Conservation (phyloP, 2,797 vertebrate species). For the Eremophila alpestris region DNA sequence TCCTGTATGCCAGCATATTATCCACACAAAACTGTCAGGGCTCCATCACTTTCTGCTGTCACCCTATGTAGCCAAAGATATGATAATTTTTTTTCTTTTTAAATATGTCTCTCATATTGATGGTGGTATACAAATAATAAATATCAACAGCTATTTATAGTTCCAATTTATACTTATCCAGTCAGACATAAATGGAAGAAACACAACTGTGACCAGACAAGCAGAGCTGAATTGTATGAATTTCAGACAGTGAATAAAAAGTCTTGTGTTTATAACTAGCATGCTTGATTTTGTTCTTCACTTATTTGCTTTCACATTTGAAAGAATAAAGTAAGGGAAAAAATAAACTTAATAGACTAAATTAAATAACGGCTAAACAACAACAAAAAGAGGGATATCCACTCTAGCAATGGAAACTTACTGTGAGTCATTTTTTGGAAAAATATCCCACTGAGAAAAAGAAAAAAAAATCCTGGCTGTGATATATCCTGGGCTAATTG, state of each 20-base stretch:
- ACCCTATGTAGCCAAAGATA: neutral
- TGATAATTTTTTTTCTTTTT: neutral
- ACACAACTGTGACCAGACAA: neutral
- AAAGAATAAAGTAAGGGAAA: neutral
- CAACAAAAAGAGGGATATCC: neutral
- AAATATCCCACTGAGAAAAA: neutral
- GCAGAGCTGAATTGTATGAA: neutral
- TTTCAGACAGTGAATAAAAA: neutral
- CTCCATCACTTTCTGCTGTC: neutral
- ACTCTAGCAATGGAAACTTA: neutral
- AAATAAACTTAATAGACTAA: neutral
- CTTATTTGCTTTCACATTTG: neutral
- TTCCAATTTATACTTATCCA: neutral
- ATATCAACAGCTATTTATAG: neutral
- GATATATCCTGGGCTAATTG: neutral
- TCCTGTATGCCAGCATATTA: neutral
- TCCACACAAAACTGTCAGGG: neutral
- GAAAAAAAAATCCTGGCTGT: neutral
- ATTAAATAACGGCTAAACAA: neutral
- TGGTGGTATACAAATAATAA: neutral
- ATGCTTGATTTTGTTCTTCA: neutral
- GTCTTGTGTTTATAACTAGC: neutral
- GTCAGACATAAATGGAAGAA: neutral
- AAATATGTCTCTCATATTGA: neutral
- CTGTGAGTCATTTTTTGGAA: neutral